Percentiles rank a stretch among this genome's conserved stretches.
phyloP scores from a whole-genome alignment of 2,888 invertebrate species.

The Selenia dentaria region DNA sequence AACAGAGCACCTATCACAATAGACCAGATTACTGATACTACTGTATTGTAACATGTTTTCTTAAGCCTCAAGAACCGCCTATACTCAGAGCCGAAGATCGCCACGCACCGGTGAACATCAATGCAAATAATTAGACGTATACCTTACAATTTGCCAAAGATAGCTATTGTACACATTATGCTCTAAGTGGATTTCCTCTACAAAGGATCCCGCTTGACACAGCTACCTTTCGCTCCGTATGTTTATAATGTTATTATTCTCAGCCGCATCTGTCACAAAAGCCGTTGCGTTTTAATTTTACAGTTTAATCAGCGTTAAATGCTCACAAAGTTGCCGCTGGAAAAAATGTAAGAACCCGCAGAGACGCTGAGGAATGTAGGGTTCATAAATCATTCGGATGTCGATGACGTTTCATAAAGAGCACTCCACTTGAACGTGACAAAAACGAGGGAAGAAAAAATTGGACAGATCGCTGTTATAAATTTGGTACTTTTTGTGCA shows the following conservation, averaged over 20 bases:
- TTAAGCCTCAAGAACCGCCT: constrained; percentile 76
- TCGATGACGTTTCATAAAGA: constrained; percentile 59
- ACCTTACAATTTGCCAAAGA: constrained; percentile 83
- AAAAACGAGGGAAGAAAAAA: constrained; percentile 17
- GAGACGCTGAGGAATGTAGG: constrained; percentile 62
- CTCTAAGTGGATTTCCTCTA: constrained; percentile 77
- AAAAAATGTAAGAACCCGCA: constrained; percentile 59
- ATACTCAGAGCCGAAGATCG: constrained; percentile 58
- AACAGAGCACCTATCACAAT: constrained; percentile 61
- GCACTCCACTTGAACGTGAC: constrained; percentile 29
- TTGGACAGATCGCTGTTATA: constrained; percentile 8
- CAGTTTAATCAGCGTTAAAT: constrained; percentile 85
- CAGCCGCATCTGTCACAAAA: constrained; percentile 82
- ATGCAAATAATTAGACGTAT: constrained; percentile 82
- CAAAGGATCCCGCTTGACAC: constrained; percentile 73
- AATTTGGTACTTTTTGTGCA: constrained; percentile 6
- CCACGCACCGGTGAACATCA: constrained; percentile 68
- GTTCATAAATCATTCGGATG: constrained; percentile 70
- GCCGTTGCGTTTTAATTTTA: constrained; percentile 80
- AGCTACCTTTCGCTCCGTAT: constrained; percentile 68
- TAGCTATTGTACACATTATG: constrained; percentile 72
- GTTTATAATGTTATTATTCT: constrained; percentile 81
- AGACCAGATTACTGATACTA: constrained; percentile 44
- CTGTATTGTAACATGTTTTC: constrained; percentile 74
- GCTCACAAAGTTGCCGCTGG: constrained; percentile 71